Evolutionary conservation across 2,888 invertebrate genomes (phyloP), one percentile per base, ranked within the genome.

Genomic region (Leptura quadrifasciata): DNA sequence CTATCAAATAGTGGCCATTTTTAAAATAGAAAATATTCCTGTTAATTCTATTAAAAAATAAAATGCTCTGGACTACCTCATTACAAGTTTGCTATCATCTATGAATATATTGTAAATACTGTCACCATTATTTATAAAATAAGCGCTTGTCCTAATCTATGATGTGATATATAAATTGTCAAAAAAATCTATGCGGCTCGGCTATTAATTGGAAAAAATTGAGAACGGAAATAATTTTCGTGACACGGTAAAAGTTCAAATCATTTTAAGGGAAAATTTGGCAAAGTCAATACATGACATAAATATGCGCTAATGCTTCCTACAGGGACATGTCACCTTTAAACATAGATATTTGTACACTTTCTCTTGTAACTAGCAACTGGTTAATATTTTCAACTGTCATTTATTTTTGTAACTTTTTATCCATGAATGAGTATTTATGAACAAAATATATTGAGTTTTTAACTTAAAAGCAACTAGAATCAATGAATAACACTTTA

Each of bases 21-120:
- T 58, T 18, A 39, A 39, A 31, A 58, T n/a, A 58, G 39, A 21
- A 57, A 58, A 69, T 47, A 35, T 57, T 39, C 31, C 12, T 69
- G 58, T 58, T 58, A 39, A 63, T 63, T 39, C 31, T 35, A 18
- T 17, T 35, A 63, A 35, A 60, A 55, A 31, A 58, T 58, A 35
- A 58, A 69, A 69, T 58, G 69, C 35, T 58, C 10, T 58, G 24
- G 6, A 31, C 68, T 24, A 47, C 35, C 24, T 57, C 15, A 21
- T 10, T 52, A 31, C 31, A 55, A 24, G 68, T 69, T 69, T 58
- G 69, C 69, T 58, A 58, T 58, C 69, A 39, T 31, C 35, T 54
- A 54, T 21, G 12, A 39, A 24, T 35, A 17, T 20, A 63, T 27
- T 15, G 20, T 9, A 21, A 21, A 8, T 15, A 24, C 58, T 60